Evolutionary conservation across 1,140 invertebrate species (phyloP).

Genomic region (Danaus melanippus): DNA sequence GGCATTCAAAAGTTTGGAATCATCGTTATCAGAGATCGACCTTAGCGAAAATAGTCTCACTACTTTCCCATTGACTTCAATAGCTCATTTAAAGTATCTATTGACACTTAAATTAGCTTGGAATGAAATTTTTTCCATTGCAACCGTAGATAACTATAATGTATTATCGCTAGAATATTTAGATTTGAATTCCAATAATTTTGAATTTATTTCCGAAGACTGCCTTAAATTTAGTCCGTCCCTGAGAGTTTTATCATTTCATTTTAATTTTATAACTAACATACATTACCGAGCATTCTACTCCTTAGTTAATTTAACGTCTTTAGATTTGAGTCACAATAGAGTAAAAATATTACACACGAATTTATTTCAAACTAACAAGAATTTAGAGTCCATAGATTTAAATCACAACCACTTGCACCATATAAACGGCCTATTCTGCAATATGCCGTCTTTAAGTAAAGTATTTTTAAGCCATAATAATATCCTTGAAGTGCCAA

Average conservation of each 20-base stretch:
- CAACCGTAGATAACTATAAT: conserved; percentile 79
- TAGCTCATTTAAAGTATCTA: conserved; percentile 82
- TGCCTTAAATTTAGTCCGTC: conserved; percentile 89
- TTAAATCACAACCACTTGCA: conserved; percentile 92
- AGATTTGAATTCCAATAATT: conserved; percentile 91
- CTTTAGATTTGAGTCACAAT: conserved; percentile 90
- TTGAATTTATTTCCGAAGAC: conserved; percentile 83
- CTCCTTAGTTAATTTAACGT: conserved; percentile 82
- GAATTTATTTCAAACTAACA: conserved; percentile 82
- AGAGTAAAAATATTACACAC: conserved; percentile 85
- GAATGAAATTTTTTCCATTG: conserved; percentile 81
- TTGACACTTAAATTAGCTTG: conserved; percentile 83
- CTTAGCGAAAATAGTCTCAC: conserved; percentile 89
- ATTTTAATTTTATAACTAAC: conserved; percentile 86
- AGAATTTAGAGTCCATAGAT: conserved; percentile 84
- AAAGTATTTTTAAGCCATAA: conserved; percentile 90
- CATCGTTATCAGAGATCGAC: conserved; percentile 85
- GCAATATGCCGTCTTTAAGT: conserved; percentile 81
- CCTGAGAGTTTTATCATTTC: conserved; percentile 84
- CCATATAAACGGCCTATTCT: conserved; percentile 85
- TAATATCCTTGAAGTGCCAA: conserved; percentile 89
- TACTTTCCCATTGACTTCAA: conserved; percentile 83
- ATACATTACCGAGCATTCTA: conserved; percentile 85
- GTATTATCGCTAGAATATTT: conserved; percentile 83
- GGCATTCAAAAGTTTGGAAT: conserved; percentile 88